phyloP scores from a whole-genome alignment of 2,113 vertebrate genomes.

The Phrynocephalus versicolor region DNA sequence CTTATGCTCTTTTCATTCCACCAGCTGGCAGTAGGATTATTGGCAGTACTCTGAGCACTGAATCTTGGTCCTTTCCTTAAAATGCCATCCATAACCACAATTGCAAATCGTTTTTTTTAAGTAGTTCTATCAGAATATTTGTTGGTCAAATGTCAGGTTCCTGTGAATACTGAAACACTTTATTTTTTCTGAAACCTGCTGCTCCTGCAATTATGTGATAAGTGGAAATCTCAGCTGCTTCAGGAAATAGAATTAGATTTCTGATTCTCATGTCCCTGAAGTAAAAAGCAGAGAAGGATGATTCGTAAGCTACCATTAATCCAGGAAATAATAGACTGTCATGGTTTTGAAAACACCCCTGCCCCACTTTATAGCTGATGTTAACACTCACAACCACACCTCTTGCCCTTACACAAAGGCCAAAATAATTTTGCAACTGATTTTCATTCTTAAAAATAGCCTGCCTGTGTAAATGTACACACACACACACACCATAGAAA shows the following conservation, averaged over 20 bases:
- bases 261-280: neutral
- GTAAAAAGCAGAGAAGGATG: conserved; percentile 17
- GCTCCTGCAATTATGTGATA: conserved; percentile 24
- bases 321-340: neutral
- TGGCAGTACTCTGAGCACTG: neutral
- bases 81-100: neutral
- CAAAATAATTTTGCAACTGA: too few species aligned
- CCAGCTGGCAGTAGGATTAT: neutral
- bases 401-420: neutral
- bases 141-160: conserved; percentile 18
- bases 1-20: too few species aligned
- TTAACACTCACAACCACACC: neutral
- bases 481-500: too few species aligned
- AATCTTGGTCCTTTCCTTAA: neutral
- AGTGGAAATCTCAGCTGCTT: conserved; percentile 27
- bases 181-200: conserved; percentile 9
- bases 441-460: too few species aligned
- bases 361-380: neutral
- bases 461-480: too few species aligned
- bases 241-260: conserved; percentile 13
- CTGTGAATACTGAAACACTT: conserved; percentile 17
- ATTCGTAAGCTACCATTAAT: conserved; percentile 1
- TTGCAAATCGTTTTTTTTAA: conserved; percentile 16
- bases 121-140: conserved; percentile 8
- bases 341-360: neutral